Evolutionary conservation across 2,113 vertebrate genomes (phyloP).

Genomic region (Paracanthobrama guichenoti): DNA sequence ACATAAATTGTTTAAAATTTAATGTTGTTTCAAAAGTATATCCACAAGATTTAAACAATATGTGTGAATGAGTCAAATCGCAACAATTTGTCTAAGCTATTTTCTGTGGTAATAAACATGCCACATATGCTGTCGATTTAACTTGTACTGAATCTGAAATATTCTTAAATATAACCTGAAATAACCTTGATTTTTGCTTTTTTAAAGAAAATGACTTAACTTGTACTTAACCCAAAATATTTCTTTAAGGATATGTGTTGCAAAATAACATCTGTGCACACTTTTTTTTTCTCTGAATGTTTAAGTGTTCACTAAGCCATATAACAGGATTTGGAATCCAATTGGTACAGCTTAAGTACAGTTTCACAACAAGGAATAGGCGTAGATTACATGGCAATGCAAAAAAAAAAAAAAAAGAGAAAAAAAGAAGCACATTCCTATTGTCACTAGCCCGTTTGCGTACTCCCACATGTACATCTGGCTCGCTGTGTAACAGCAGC

Average conservation of each 20-base stretch:
- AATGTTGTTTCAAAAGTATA: not conserved
- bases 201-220: not conserved
- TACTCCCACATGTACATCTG: constrained; percentile 52
- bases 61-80: not conserved
- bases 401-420: not conserved
- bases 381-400: constrained; percentile 33
- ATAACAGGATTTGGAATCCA: constrained; percentile 49
- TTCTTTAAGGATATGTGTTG: constrained; percentile 7
- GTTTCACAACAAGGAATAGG: constrained; percentile 41
- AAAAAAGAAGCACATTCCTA: constrained; percentile 18
- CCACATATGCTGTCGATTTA: not conserved
- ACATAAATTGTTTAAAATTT: too few relatives aligned
- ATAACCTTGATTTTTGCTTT: not conserved
- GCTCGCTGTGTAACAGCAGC: constrained; percentile 46
- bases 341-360: constrained; percentile 43
- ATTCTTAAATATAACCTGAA: not conserved
- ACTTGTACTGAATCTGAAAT: not conserved
- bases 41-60: not conserved
- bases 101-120: not conserved
- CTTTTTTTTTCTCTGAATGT: not conserved
- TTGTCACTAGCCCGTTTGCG: constrained; percentile 38
- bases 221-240: not conserved
- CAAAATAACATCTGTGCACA: constrained; percentile 43
- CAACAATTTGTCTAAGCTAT: not conserved
- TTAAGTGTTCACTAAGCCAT: constrained; percentile 39